Conservation (phyloP, 2,113 vertebrate genomes). For the Onychostruthus taczanowskii region DNA sequence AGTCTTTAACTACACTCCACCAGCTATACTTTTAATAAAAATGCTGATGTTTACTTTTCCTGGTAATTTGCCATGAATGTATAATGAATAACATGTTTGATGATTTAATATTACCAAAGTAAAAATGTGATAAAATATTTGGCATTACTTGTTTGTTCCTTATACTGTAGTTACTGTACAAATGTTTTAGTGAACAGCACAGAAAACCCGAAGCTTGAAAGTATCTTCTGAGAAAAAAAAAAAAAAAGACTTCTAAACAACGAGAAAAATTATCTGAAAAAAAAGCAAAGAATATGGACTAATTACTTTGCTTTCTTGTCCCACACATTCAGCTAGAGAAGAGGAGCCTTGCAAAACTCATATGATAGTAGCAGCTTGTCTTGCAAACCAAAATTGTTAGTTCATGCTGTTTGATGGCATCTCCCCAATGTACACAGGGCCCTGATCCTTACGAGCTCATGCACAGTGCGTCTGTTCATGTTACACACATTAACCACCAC, state of each 20-base stretch:
- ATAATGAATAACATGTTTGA: neutral
- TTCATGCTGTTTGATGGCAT: neutral
- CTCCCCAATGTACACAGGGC: neutral
- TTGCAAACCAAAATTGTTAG: neutral
- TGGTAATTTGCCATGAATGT: neutral
- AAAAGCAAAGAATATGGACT: neutral
- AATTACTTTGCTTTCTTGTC: neutral
- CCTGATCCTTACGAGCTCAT: neutral
- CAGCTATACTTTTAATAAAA: neutral
- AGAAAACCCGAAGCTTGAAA: neutral
- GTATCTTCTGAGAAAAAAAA: neutral
- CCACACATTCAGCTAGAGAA: neutral
- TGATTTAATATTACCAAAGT: neutral
- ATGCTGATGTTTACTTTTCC: neutral
- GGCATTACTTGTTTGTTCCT: neutral
- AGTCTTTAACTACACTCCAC: neutral
- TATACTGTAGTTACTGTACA: neutral
- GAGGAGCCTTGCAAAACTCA: neutral
- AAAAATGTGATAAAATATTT: neutral
- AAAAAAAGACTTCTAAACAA: neutral
- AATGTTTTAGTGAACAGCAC: neutral
- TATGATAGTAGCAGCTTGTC: neutral
- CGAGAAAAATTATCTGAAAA: neutral
- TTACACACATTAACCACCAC: neutral
- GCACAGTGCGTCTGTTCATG: neutral